Base-by-base conservation (phyloP, 2,113 vertebrate genomes). In the Pseudorectes ferrugineus region DNA sequence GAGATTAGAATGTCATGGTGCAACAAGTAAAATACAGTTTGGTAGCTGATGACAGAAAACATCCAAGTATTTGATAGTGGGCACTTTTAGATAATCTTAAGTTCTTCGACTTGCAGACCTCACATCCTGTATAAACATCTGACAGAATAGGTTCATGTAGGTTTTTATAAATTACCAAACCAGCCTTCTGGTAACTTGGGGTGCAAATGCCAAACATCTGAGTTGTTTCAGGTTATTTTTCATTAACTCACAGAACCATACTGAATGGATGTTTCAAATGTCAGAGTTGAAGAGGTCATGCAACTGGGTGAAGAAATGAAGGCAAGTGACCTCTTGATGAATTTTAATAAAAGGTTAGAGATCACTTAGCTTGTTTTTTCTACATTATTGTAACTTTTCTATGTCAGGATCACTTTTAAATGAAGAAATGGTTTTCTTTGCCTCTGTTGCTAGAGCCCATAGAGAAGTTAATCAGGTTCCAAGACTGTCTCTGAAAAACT, bases 231-330 rank as follows among this genome's bases (percentile, higher is more conserved):
- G 45, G 63, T 88, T 92, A 52, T 78, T 96, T 93, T 94, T 90
- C 72, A 36, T 90, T 85, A 80, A 83, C 35, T 92, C 46, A n/a
- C 46, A 80, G 75, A 72, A 80, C 59, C 54, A 23, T 49, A 57
- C 49, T 85, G 63, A 92, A 88, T 80, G 57, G 52, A 80, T 88
- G 54, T 75, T 95, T 94, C 49, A 35, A 14, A 89, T 88, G 71
- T 79, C 85, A 75, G 54, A 80, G 76, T 89, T 95, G 77, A 88
- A 92, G 81, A 92, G 91, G 75, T 85, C 71, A 45, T 42, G 35
- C 29, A 88, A 65, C 23, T 52, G 62, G 17, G 29, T 70, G 72
- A 85, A 92, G 71, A 89, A 93, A 58, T 88, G 31, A 61, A 52
- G 72, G 62, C 54, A 73, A 85, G 84, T 62, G 67, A 80, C 67